Evolutionary conservation across 2,888 invertebrate genomes (phyloP), one percentile per base, ranked within the genome.

Genomic region (Epinotia ramella): DNA sequence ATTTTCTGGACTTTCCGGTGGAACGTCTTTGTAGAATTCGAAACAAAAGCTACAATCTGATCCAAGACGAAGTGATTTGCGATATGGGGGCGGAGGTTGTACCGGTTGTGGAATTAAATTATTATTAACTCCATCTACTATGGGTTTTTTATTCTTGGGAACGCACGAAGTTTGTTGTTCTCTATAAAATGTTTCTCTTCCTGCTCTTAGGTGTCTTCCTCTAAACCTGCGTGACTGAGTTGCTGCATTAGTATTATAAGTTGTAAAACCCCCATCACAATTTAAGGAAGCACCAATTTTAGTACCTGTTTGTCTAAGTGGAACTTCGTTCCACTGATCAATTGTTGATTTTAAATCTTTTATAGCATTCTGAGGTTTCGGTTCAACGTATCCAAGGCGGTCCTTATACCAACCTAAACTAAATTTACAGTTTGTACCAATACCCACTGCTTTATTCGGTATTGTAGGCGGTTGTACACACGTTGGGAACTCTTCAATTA

Each of bases 21-120:
- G 46, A 16, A 9, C 11, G 24, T 60, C 69, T 60, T 60, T 69
- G 16, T 59, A 69, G 46, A 69, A 46, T 44, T 69, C 69, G 24
- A 69, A 60, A 60, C 59, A 24, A 57, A 69, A 69, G 59, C 69
- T 69, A 46, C 59, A 69, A 60, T 69, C 46, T 20, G 69, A 69
- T 9, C 69, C 69, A 59, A 59, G 33, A 24, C 69, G 57, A 69
- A 69, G 28, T n/a, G 69, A 44, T 60, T 60, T 59, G 0, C 69
- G 69, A 12, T 69, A 60, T 60, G 46, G n/a, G 28, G n/a, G n/a
- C 11, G 28, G 16, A 28, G 24, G 4, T 67, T 67, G 56, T 12
- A 40, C n/a, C 59, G 69, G 24, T 46, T 44, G 69, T n/a, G 59
- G 24, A 28, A 12, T 9, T 0, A 18, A n/a, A 16, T 60, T 46